A percentile compares a stretch with the other conserved stretches of the same genome.
Conservation (phyloP, 2,113 vertebrate genomes). For the Nothocercus julius region DNA sequence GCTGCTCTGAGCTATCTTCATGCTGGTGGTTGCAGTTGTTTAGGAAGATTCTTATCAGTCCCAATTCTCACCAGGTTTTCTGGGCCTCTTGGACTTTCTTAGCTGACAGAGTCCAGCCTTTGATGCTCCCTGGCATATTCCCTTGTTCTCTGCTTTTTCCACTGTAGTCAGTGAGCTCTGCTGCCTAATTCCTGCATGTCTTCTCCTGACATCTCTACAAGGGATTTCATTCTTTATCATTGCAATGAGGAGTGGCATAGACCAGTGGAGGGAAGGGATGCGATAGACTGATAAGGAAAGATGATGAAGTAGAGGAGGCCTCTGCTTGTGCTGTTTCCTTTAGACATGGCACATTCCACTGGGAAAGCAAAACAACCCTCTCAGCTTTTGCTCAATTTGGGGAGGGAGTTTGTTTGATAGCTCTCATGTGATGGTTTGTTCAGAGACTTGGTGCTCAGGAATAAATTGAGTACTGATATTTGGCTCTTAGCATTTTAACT, state of each 20-base stretch:
- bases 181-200: background rate
- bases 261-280: background rate
- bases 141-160: background rate
- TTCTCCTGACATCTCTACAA: background rate
- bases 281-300: background rate
- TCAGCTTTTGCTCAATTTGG: background rate
- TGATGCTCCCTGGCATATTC: background rate
- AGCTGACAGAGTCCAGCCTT: background rate
- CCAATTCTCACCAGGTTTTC: background rate
- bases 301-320: background rate
- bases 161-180: background rate
- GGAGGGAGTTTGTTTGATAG: background rate
- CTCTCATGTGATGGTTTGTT: background rate
- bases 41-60: background rate
- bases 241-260: background rate
- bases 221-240: background rate
- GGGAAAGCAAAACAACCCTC: background rate
- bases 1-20: background rate
- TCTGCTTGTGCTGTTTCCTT: background rate
- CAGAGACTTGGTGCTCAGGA: background rate
- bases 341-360: background rate
- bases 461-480: background rate
- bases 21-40: fast-evolving
- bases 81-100: background rate
- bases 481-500: background rate